Conservation (phyloP, 2,888 invertebrate species). For the Agriopis aurantiaria region DNA sequence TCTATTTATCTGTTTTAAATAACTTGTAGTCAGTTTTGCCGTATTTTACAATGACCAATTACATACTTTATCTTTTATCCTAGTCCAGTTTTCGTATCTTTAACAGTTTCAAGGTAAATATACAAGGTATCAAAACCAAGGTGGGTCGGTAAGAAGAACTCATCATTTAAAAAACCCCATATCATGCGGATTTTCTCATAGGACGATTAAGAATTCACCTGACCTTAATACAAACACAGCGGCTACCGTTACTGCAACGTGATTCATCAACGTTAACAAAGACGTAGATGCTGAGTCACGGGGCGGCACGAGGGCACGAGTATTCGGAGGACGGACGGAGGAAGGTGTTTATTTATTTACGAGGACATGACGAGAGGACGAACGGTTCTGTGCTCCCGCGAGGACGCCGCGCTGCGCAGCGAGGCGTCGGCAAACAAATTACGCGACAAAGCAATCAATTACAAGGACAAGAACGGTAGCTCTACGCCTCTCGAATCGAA, state of each 20-base stretch:
- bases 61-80: too few species aligned
- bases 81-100: too few species aligned
- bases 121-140: too few species aligned
- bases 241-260: conserved; percentile 49
- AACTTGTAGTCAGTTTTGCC: not conserved
- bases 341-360: conserved; percentile 80
- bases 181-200: not conserved
- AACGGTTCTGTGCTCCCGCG: conserved; percentile 72
- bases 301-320: conserved; percentile 38
- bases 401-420: conserved; percentile 63
- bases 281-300: conserved; percentile 68
- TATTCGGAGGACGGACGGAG: conserved; percentile 41
- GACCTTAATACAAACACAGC: conserved; percentile 20
- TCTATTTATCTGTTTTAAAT: conserved; percentile 12
- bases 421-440: conserved; percentile 81
- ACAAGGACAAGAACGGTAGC: conserved; percentile 78
- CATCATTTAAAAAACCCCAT: too few species aligned
- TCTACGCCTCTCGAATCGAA: conserved; percentile 78
- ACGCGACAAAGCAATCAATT: conserved; percentile 86
- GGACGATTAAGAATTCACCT: conserved; percentile 18
- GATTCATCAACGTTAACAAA: conserved; percentile 62
- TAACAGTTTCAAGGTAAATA: too few species aligned
- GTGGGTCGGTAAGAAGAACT: too few species aligned
- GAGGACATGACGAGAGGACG: conserved; percentile 74
- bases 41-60: not conserved